A percentile compares a stretch with the other conserved stretches of the same genome.
phyloP scores from a whole-genome alignment of 2,888 invertebrate genomes.

The Mesoligia furuncula region DNA sequence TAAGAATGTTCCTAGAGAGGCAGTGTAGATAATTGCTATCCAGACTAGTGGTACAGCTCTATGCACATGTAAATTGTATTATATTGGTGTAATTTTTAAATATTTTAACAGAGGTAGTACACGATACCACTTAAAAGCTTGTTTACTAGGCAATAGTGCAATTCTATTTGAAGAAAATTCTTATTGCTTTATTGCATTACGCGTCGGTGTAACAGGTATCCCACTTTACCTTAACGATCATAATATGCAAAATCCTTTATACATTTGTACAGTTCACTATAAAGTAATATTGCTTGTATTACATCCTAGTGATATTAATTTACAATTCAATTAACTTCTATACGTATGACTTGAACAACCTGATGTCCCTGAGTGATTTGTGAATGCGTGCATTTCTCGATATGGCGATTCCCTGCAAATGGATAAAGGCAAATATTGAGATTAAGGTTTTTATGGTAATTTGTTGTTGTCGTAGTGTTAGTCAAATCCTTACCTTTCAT shows the following conservation, averaged over 20 bases:
- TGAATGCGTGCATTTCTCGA: constrained; percentile 84
- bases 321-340: constrained; percentile 82
- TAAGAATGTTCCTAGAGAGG: not conserved
- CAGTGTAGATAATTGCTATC: not conserved
- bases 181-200: constrained; percentile 32
- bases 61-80: not conserved
- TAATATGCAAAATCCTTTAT: constrained; percentile 79
- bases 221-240: constrained; percentile 67
- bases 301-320: constrained; percentile 87
- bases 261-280: constrained; percentile 83
- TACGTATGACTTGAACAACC: constrained; percentile 87
- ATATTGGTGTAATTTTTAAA: not conserved
- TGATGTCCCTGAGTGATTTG: constrained; percentile 86
- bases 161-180: not conserved
- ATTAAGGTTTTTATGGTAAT: not conserved
- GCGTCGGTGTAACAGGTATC: constrained; percentile 73
- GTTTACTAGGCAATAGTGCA: not conserved
- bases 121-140: not conserved
- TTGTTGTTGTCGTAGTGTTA: not conserved
- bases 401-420: constrained; percentile 85
- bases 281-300: constrained; percentile 87
- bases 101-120: not conserved
- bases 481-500: constrained; percentile 81
- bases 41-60: not conserved
- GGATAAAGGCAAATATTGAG: constrained; percentile 24